Base-by-base conservation (phyloP, 2,113 vertebrate genomes). In the Gambusia holbrooki region DNA sequence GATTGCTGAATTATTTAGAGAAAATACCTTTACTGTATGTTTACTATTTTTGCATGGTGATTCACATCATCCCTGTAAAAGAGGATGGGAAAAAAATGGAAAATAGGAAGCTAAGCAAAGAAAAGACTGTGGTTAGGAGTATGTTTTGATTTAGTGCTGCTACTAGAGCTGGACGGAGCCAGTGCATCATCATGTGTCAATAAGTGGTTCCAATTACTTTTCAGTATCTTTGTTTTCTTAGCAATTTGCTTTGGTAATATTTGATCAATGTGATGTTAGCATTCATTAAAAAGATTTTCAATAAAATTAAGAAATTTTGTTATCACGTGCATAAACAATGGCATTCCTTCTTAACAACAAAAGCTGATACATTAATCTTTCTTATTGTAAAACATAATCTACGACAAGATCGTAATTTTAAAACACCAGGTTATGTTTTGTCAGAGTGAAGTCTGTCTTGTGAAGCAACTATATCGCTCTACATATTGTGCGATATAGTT, bases 1-100 rank as follows among this genome's bases (percentile, higher is more conserved):
- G 51, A n/a, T 73, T 72, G 63, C 69, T 92, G 70, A 93, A 93
- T 93, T 89, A 93, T 93, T 92, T 79, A 92, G 60, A 80, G 76
- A 86, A 58, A 89, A 88, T 85, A 85, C 71, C 84, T 89, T 91
- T 87, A 84, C 85, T 82, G 83, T 85, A 90, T 87, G 67, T 91
- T 89, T 84, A 89, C 86, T 82, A 86, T 84, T 89, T 84, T 70
- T 79, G 82, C 69, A 81, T 78, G 77, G 78, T 70, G 80, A 63
- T 72, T 84, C 69, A 76, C 69, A 79, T 83, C 79, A 62, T 88
- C 76, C 75, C 75, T 86, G 74, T 40, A 72, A 88, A 83, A 70
- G 68, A 71, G 28, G 70, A 70, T 69, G 62, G n/a, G 27, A 27
- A 32, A 69, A 69, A 80, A 67, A 70, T 32, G 74, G 30, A 79